Conservation (phyloP, 1,140 invertebrate species). For the Drosophila jambulina region DNA sequence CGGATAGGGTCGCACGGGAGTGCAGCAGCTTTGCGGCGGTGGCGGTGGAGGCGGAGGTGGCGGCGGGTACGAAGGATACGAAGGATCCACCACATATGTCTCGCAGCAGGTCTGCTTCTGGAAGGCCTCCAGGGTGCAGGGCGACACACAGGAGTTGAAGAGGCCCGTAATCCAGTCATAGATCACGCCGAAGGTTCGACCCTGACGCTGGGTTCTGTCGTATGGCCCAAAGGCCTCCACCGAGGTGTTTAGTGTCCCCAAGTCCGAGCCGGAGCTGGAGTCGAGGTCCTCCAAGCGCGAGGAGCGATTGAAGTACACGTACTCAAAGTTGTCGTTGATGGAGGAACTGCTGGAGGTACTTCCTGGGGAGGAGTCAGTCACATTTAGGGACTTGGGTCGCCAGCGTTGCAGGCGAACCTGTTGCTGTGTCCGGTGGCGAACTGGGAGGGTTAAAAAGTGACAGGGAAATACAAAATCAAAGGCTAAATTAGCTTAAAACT, state of each 20-base stretch:
- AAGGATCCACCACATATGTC: conserved; percentile 47
- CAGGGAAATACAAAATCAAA: not conserved
- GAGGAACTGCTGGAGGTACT: not conserved
- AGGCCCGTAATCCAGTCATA: conserved; percentile 63
- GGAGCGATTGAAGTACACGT: conserved; percentile 48
- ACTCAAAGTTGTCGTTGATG: conserved; percentile 50
- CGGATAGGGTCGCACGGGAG: conserved; percentile 3
- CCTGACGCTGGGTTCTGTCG: conserved; percentile 65
- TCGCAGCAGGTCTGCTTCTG: conserved; percentile 73
- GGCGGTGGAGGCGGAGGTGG: conserved; percentile 20
- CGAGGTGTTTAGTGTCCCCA: conserved; percentile 35
- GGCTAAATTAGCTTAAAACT: no score
- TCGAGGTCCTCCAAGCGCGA: conserved; percentile 58
- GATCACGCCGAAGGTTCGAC: conserved; percentile 66
- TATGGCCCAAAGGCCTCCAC: conserved; percentile 61
- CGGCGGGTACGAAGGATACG: conserved; percentile 4
- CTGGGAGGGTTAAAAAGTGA: conserved; percentile 12
- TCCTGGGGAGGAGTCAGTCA: not conserved
- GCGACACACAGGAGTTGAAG: conserved; percentile 62
- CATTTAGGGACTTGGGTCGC: conserved; percentile 20
- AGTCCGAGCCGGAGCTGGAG: not conserved
- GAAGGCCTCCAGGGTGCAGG: conserved; percentile 74
- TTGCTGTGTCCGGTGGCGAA: conserved; percentile 54
- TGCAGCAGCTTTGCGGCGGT: conserved; percentile 12
- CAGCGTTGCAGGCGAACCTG: conserved; percentile 53